Evolutionary conservation across 2,888 invertebrate species (phyloP).

Genomic region (Hypomecis atomaria): DNA sequence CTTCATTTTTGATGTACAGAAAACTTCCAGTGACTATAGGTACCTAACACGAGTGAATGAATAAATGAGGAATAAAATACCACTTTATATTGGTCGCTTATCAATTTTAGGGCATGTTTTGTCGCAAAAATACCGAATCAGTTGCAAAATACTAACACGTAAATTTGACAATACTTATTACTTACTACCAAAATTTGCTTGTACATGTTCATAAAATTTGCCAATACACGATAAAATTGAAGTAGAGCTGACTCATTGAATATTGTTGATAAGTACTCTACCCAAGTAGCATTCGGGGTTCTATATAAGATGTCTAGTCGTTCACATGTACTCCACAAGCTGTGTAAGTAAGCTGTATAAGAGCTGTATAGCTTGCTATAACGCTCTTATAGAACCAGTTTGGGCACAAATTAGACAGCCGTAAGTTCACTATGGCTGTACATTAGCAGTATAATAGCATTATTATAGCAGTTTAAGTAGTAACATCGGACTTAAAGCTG

Average conservation of each 20-base stretch:
- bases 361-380: too few species aligned
- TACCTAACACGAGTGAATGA: neutral
- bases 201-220: neutral
- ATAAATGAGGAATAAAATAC: slow-evolving; percentile 11
- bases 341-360: too few species aligned
- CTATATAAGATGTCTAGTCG: too few species aligned
- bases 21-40: neutral
- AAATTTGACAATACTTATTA: neutral
- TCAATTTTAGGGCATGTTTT: slow-evolving; percentile 20
- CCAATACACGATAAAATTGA: neutral
- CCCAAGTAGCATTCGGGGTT: too few species aligned
- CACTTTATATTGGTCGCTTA: slow-evolving; percentile 24
- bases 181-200: neutral
- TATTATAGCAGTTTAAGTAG: too few species aligned
- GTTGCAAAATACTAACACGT: slow-evolving; percentile 30
- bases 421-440: too few species aligned
- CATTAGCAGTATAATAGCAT: too few species aligned
- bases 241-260: neutral
- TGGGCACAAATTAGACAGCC: too few species aligned
- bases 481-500: too few species aligned
- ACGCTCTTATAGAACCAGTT: too few species aligned
- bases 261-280: too few species aligned
- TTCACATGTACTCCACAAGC: too few species aligned
- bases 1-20: slow-evolving; percentile 21
- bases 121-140: slow-evolving; percentile 17